Conservation (phyloP, 2,113 vertebrate species). For the Eleginops maclovinus region DNA sequence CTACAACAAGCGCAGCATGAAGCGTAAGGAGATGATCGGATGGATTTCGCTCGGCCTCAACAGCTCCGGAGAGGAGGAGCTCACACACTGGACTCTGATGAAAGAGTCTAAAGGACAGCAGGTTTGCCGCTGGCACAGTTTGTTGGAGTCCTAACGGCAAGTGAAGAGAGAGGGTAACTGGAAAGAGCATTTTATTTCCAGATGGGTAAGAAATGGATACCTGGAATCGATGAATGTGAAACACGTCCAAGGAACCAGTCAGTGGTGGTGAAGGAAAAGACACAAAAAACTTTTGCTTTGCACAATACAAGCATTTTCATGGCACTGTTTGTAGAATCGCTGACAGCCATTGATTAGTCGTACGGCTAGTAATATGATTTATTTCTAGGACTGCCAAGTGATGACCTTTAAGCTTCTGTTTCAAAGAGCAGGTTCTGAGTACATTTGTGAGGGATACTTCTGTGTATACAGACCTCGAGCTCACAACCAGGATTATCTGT, state of each 20-base stretch:
- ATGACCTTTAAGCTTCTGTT: constrained; percentile 16
- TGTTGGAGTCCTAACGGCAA: constrained; percentile 91
- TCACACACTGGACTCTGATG: constrained; percentile 98
- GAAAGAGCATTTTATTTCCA: not conserved
- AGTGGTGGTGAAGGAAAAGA: constrained; percentile 13
- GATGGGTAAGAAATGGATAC: constrained; percentile 5
- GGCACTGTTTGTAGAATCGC: constrained; percentile 16
- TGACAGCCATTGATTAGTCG: constrained; percentile 1
- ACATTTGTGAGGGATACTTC: not conserved
- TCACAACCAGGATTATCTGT: not conserved
- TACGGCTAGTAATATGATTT: not conserved
- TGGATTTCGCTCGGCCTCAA: constrained; percentile 98
- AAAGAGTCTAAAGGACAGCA: constrained; percentile 98
- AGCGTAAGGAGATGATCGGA: constrained; percentile 98
- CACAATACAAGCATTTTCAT: constrained; percentile 2
- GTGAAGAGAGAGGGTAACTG: not conserved
- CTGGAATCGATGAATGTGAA: constrained; percentile 3
- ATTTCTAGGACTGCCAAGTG: constrained; percentile 11
- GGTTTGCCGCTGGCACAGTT: constrained; percentile 95
- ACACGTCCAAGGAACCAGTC: constrained; percentile 6
- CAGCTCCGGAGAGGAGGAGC: constrained; percentile 97
- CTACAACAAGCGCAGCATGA: constrained; percentile 98
- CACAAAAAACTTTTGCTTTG: not conserved
- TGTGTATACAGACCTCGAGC: constrained; percentile 12
- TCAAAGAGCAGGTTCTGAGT: not conserved